phyloP scores from a whole-genome alignment of 2,888 invertebrate genomes.

The Heliconius ethilla region DNA sequence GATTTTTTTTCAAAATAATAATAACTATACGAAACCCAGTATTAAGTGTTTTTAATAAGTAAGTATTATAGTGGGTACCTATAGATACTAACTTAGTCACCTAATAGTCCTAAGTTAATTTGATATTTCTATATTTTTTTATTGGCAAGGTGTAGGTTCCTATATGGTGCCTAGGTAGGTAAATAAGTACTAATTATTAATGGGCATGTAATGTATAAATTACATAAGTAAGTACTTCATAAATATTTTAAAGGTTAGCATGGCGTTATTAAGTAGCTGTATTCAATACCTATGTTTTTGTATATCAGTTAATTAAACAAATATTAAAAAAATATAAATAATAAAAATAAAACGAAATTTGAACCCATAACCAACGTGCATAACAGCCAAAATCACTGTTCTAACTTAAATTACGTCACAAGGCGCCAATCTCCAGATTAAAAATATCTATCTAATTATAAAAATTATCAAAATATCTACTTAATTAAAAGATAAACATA shows the following conservation, averaged over 20 bases:
- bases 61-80: too few relatives aligned
- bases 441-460: background rate
- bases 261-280: background rate
- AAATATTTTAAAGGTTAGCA: background rate
- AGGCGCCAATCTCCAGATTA: constrained; percentile 4
- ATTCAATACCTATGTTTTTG: background rate
- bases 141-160: too few relatives aligned
- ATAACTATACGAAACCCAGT: too few relatives aligned
- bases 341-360: background rate
- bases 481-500: constrained; percentile 4
- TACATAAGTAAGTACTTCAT: background rate
- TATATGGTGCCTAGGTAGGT: too few relatives aligned
- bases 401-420: background rate
- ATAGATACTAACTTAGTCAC: too few relatives aligned
- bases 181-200: background rate
- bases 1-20: too few relatives aligned
- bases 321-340: background rate
- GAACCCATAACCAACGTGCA: background rate
- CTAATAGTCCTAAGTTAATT: too few relatives aligned
- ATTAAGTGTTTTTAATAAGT: too few relatives aligned
- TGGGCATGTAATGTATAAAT: background rate
- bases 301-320: background rate
- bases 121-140: too few relatives aligned
- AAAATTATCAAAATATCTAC: constrained; percentile 9
- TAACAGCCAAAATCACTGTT: background rate